A percentile compares a stretch with the other conserved stretches of the same genome.
Evolutionary conservation across 1,140 invertebrate genomes (phyloP).

Genomic region (Phymorhynchus buccinoides): DNA sequence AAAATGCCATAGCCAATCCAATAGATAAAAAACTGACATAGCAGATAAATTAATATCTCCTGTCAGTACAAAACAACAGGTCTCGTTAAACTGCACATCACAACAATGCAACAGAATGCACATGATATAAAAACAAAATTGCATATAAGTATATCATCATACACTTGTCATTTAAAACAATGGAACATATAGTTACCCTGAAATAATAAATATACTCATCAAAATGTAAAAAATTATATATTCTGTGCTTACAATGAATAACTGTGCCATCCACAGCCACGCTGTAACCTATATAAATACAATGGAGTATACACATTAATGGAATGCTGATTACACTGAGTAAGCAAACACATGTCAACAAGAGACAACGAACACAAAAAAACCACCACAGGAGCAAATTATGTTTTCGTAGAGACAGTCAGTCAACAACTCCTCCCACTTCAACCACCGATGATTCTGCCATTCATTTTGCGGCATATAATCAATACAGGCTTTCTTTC

Average conservation of each 20-base stretch:
- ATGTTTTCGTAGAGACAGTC: not conserved
- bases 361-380: not conserved
- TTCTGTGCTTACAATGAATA: not conserved
- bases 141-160: not conserved
- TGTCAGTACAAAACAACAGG: not conserved
- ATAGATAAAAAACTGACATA: not conserved
- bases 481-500: not conserved
- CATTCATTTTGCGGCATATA: not conserved
- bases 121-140: not conserved
- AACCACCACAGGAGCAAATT: not conserved
- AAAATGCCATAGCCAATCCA: no score
- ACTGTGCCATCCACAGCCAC: not conserved
- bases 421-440: not conserved
- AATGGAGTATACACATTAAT: not conserved
- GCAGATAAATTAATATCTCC: not conserved
- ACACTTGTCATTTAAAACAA: no score
- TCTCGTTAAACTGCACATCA: not conserved
- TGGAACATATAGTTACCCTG: not conserved
- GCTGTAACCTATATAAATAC: not conserved
- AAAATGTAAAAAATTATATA: not conserved
- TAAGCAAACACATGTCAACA: not conserved
- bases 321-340: not conserved
- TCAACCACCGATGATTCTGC: not conserved
- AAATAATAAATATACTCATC: not conserved
- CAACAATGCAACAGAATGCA: not conserved